Base-by-base conservation (phyloP, 1,140 invertebrate genomes). In the Solen grandis region DNA sequence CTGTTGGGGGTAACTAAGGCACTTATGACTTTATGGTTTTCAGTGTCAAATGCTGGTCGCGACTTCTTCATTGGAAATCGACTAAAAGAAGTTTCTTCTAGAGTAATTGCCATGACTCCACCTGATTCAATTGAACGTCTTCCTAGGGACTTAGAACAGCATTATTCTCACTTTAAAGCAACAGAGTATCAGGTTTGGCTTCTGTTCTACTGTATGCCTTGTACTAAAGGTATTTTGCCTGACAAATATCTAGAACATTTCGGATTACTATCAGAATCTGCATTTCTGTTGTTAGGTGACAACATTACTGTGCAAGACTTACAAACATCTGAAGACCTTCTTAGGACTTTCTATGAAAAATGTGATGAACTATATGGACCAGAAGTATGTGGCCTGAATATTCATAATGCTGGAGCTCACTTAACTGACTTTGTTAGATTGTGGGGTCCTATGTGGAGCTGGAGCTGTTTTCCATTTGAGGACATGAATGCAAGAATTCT, bases 381-480 rank as follows among this genome's bases (percentile, higher is more conserved):
- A n/a, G n/a, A 76, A 13, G 60, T 63, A 1, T 83, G 82, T 75
- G 82, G 82, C 4, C 63, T 83, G 0, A 83, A 80, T 68, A 35
- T 84, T 29, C 82, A 84, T 54, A 84, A 84, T 50, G 72, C 27
- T 35, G 55, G 83, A 25, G n/a, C 19, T 35, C 78, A 84, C 69
- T 35, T 81, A 4, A 62, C 60, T 19, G 27, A 60, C 31, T 84
- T 63, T 76, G 74, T 84, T 0, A 82, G 38, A 46, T 38, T 46
- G 8, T 84, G 79, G 74, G 83, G 83, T 25, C 79, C 83, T 2
- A 29, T 82, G 25, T 84, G 55, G 72, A 22, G 22, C 16, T 84
- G 83, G 83, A 84, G 78, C 69, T 84, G 83, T 38, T 81, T 84
- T 69, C 65, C 65, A 35, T 81, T 84, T 73, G 83, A 84, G 59